Base-by-base conservation (phyloP, 1,140 invertebrate genomes). In the Oryctes rhinoceros region DNA sequence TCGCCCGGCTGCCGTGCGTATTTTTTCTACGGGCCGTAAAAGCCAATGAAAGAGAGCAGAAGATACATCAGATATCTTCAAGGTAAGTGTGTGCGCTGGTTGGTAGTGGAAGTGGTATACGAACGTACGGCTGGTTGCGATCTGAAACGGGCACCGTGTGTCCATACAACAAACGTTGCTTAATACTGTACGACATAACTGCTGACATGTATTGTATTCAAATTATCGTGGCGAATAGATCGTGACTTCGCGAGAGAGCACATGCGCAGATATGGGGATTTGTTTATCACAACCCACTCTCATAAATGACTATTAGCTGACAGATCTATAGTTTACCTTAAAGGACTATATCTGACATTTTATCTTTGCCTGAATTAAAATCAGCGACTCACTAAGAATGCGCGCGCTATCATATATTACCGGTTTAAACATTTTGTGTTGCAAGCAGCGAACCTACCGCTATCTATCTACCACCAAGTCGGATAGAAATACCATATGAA, bases 171-270 rank as follows among this genome's bases (percentile, higher is more conserved):
- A 67, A 79, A 79, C 62, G 78, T 79, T 79, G 78, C 78, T 75
- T 71, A 81, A 78, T 78, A 71, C 37, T 81, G 80, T 82, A 79
- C 78, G 81, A 82, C 81, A 82, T 82, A 81, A 82, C 81, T 82
- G 81, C 80, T 82, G 81, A 81, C 81, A 81, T 82, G 81, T 82
- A 82, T 82, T 82, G 81, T 82, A 82, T 82, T 82, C 81, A 82
- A 82, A 82, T 82, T 81, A 81, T 81, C 78, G 80, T 75, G 49
- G 77, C 79, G 74, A 59, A 62, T 78, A 76, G 81, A 81, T 81
- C 81, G 81, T 81, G 81, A 81, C 81, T 80, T 48, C 37, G 53
- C 65, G 49, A 67, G 37, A 59, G 71, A 37, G 78, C 78, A 53
- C 75, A 77, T 80, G 78, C 80, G 80, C 80, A 78, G 80, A 80